Base-by-base conservation (phyloP, 2,797 vertebrate species). In the Eulemur mongoz region DNA sequence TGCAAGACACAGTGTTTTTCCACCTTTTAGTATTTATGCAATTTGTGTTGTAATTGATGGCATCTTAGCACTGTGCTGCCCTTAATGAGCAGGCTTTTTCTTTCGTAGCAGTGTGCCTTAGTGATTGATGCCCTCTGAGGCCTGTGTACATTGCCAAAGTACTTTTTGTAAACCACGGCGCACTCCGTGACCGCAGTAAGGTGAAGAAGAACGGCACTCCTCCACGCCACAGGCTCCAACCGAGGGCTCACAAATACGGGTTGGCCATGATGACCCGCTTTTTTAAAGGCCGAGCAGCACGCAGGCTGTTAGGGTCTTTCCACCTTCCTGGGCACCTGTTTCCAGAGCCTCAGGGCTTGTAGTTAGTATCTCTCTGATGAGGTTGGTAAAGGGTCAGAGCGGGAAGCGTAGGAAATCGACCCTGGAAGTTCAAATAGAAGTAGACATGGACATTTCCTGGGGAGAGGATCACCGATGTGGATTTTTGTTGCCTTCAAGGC, bases 171-270 rank as follows among this genome's bases (percentile, higher is more conserved):
- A 82, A 43, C 59, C 1, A 0, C 1, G n/a, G 73, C 4, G 2
- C 11, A 45, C 20, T 38, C 45, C 4, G 2, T 22, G 15, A 80
- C 50, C 22, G 50, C 30, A 52, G 72, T 30, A 6, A 54, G 65
- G 45, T 15, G 14, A 38, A 18, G 65, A 17, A 4, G 25, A n/a
- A 54, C 38, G 87, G n/a, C 32, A 25, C 10, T 38, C 80, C 40
- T 52, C 20, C 6, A 50, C n/a, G 76, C 43, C 0, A 5, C 59
- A 1, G 35, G 54, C 48, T 52, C 52, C 23, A 4, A 0, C 12
- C 7, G 5, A 35, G 40, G 35, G 35, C 32, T n/a, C 4, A 0
- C 38, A 48, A 45, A 11, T 12, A 9, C 40, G 0, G 7, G 52
- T 18, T 2, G 40, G 45, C 5, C 4, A 2, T 0, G 17, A 32